Conservation (phyloP, 2,113 vertebrate genomes). For the Leiothrix lutea region DNA sequence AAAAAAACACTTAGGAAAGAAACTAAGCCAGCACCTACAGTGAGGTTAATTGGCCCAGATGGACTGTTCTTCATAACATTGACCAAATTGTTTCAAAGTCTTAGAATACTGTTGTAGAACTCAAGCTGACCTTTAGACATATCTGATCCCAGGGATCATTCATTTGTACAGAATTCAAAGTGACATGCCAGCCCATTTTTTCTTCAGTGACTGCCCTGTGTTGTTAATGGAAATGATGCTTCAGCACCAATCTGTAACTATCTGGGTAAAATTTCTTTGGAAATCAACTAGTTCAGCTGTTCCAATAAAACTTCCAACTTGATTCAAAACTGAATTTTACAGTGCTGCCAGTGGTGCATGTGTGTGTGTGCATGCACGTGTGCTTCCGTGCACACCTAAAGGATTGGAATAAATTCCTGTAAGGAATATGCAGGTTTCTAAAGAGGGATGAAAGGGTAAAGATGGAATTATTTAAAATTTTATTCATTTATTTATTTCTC, state of each 20-base stretch:
- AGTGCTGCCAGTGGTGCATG: neutral
- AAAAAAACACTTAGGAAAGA: neutral
- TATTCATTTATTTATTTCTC: neutral
- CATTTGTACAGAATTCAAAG: neutral
- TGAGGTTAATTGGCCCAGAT: neutral
- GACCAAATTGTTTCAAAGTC: neutral
- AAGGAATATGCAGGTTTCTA: neutral
- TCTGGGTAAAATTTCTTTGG: neutral
- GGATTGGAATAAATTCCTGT: neutral
- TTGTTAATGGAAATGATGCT: neutral
- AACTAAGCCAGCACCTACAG: neutral
- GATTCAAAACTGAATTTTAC: neutral
- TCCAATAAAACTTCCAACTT: neutral
- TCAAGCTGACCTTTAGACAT: neutral
- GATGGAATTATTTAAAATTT: neutral
- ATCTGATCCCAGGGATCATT: neutral
- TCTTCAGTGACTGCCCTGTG: neutral
- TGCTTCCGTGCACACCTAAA: neutral
- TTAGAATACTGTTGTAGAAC: neutral
- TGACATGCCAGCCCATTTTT: neutral
- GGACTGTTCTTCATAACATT: neutral
- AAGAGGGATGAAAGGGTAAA: neutral
- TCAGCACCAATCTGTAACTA: neutral
- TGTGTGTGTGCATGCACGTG: accelerated
- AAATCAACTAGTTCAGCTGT: neutral